phyloP scores from a whole-genome alignment of 2,888 invertebrate genomes.

The Eurytoma californica region DNA sequence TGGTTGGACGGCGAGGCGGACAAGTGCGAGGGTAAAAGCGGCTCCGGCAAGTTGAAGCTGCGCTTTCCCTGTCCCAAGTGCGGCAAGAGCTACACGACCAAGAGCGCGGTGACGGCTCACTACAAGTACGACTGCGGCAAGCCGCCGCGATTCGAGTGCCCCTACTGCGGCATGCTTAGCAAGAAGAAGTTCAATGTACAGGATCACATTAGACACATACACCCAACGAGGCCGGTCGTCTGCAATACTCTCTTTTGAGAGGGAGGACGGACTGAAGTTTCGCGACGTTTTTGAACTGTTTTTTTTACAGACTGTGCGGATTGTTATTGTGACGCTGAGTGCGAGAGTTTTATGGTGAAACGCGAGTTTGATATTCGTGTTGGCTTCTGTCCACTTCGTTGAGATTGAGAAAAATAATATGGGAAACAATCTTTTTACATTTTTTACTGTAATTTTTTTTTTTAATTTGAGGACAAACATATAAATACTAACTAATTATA shows the following conservation, averaged over 20 bases:
- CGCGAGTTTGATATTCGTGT: too few species aligned
- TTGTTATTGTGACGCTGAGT: too few species aligned
- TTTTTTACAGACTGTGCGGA: too few species aligned
- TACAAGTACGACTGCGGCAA: conserved; percentile 73
- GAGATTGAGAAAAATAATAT: too few species aligned
- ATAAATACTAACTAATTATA: too few species aligned
- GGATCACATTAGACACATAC: conserved; percentile 69
- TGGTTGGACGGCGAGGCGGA: background rate
- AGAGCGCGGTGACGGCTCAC: conserved; percentile 70
- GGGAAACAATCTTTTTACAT: too few species aligned
- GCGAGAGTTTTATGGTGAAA: too few species aligned
- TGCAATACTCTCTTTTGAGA: conserved; percentile 37
- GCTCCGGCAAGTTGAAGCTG: background rate
- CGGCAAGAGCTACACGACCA: conserved; percentile 69
- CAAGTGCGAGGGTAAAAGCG: background rate
- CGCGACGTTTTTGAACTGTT: too few species aligned
- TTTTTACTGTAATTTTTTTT: too few species aligned
- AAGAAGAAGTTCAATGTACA: conserved; percentile 71
- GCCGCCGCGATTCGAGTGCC: conserved; percentile 70
- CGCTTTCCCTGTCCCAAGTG: conserved; percentile 65
- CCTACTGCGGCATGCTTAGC: conserved; percentile 71
- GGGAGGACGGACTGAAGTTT: too few species aligned
- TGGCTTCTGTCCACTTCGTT: too few species aligned
- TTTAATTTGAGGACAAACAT: too few species aligned
- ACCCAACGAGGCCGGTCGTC: conserved; percentile 63